phyloP scores from a whole-genome alignment of 2,113 vertebrate species.

The Erythrocercus mccallii region DNA sequence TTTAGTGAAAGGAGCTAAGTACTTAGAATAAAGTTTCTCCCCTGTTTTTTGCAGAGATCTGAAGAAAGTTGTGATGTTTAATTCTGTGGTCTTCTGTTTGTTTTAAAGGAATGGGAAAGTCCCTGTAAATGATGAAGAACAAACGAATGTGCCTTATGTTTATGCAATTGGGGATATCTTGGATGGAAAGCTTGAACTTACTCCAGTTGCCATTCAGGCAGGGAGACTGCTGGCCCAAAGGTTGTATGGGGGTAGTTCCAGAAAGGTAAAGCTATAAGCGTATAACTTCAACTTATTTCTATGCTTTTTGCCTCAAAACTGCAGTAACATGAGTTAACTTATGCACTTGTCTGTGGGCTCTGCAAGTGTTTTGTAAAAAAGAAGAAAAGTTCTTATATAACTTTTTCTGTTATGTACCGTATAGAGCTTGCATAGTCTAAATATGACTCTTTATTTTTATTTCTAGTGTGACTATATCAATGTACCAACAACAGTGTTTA shows the following conservation, averaged over 20 bases:
- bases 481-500: conserved; percentile 94
- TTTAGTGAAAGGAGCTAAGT: background rate
- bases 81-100: background rate
- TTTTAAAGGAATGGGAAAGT: conserved; percentile 87
- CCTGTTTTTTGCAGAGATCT: background rate
- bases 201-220: conserved; percentile 92
- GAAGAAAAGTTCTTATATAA: background rate
- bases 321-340: background rate
- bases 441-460: background rate
- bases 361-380: background rate
- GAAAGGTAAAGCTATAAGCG: conserved; percentile 77
- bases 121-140: conserved; percentile 88
- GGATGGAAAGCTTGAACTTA: conserved; percentile 91
- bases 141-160: conserved; percentile 89
- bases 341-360: background rate
- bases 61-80: background rate
- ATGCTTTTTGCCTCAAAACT: background rate
- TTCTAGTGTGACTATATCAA: conserved; percentile 93
- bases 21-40: background rate
- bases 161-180: conserved; percentile 92
- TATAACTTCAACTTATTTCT: background rate
- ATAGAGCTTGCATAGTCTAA: background rate
- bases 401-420: background rate
- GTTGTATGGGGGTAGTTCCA: conserved; percentile 75
- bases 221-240: conserved; percentile 89